Percentiles rank a stretch among this genome's conserved stretches.
These are phyloP conservation scores for Calliphora vicina DNA, from an alignment of 1,140 invertebrate genomes.

Conservation along the genomic window DNA sequence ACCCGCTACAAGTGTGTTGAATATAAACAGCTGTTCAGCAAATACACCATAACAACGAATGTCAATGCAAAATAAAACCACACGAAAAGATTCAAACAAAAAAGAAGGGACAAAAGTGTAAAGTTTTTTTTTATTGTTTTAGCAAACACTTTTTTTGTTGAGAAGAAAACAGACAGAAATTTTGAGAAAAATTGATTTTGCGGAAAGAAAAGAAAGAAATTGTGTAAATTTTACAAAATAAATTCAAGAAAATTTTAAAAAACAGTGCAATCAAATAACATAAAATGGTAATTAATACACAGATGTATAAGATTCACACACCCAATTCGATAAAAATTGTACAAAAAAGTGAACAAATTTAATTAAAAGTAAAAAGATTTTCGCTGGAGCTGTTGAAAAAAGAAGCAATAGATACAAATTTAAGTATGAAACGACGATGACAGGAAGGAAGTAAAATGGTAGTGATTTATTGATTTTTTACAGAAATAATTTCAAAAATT, in stretches of 20 bases:
- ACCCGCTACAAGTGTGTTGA: constrained; percentile 15
- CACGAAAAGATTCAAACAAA: background rate
- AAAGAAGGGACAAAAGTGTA: background rate
- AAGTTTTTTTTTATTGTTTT: background rate
- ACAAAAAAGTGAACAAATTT: background rate
- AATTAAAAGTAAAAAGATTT: background rate
- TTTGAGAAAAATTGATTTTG: constrained; percentile 10
- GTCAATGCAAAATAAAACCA: background rate
- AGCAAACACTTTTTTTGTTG: background rate
- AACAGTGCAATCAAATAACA: background rate
- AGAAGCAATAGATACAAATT: constrained; percentile 1
- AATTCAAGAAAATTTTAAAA: background rate
- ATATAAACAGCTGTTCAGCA: background rate
- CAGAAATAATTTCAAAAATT: background rate
- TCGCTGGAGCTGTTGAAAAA: background rate
- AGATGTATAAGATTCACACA: background rate
- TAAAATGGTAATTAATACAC: background rate
- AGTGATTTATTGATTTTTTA: constrained; percentile 37
- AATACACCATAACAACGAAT: background rate
- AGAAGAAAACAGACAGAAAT: background rate
- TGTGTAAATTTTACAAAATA: background rate
- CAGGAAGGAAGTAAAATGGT: constrained; percentile 22
- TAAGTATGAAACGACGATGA: background rate
- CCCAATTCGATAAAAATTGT: background rate
- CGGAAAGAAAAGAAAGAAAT: background rate